Conservation (phyloP, 1,140 invertebrate species). For the Zaprionus capensis region DNA sequence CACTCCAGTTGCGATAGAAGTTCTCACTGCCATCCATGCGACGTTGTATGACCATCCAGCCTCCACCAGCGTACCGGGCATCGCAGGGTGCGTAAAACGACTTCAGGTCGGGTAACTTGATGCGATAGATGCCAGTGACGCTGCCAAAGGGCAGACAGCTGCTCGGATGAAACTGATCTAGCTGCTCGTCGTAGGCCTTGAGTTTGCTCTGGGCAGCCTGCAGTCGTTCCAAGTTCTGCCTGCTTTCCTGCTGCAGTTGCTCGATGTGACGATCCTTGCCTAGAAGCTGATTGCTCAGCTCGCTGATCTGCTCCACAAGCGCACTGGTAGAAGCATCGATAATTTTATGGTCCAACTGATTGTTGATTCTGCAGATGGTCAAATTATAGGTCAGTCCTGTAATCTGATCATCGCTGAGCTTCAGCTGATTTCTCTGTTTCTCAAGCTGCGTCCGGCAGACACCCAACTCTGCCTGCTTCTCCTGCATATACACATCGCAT, state of each 20-base stretch:
- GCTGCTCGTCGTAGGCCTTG: background rate
- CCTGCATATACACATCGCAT: background rate
- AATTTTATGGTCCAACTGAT: background rate
- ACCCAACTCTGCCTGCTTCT: background rate
- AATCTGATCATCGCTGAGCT: background rate
- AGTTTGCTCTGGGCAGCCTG: background rate
- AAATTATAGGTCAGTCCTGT: background rate
- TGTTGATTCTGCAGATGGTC: background rate
- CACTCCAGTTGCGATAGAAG: conserved; percentile 32
- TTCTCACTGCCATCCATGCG: conserved; percentile 20
- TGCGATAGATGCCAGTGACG: conserved; percentile 1
- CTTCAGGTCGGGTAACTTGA: background rate
- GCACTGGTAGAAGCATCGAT: background rate
- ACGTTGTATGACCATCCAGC: conserved; percentile 24
- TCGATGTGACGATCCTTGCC: background rate
- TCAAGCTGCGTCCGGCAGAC: background rate
- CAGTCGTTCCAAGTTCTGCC: background rate
- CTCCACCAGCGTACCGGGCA: background rate
- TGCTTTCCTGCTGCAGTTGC: background rate
- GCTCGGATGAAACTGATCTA: conserved; percentile 8
- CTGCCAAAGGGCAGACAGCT: conserved; percentile 10
- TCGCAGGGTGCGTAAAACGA: conserved; percentile 7
- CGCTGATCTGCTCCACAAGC: background rate
- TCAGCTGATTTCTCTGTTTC: background rate
- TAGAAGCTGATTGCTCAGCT: background rate